A percentile compares a stretch with the other conserved stretches of the same genome.
phyloP scores from a whole-genome alignment of 2,888 invertebrate species.

The Heterodera filipjevi region DNA sequence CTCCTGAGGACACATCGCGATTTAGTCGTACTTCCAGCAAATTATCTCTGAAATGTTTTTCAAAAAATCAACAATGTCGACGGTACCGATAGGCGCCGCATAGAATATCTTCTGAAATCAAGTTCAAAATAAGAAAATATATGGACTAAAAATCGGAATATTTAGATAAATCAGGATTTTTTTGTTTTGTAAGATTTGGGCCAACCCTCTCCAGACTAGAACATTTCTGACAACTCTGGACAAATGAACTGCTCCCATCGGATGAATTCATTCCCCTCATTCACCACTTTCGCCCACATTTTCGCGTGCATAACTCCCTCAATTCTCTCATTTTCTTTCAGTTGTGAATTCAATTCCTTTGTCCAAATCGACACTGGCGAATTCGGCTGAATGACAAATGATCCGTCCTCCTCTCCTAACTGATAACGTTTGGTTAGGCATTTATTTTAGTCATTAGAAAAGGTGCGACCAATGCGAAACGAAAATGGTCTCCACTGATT shows the following conservation, averaged over 20 bases:
- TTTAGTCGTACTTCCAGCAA: background rate
- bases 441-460: background rate
- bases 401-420: background rate
- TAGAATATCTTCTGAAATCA: too few relatives aligned
- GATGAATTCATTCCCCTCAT: too few relatives aligned
- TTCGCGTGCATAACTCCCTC: background rate
- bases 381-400: background rate
- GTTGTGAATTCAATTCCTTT: background rate
- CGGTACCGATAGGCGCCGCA: too few relatives aligned
- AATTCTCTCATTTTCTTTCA: background rate
- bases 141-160: too few relatives aligned
- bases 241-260: too few relatives aligned
- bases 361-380: background rate
- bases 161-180: too few relatives aligned
- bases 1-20: background rate
- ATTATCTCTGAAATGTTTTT: background rate
- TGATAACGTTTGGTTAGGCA: background rate
- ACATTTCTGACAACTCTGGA: too few relatives aligned
- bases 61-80: too few relatives aligned
- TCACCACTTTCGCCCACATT: background rate
- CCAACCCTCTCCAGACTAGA: too few relatives aligned
- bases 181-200: too few relatives aligned
- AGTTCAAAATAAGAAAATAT: too few relatives aligned
- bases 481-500: background rate
- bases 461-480: background rate